These are phyloP conservation scores for Panopea generosa DNA, from an alignment of 2,888 invertebrate species.

Conservation along the genomic window DNA sequence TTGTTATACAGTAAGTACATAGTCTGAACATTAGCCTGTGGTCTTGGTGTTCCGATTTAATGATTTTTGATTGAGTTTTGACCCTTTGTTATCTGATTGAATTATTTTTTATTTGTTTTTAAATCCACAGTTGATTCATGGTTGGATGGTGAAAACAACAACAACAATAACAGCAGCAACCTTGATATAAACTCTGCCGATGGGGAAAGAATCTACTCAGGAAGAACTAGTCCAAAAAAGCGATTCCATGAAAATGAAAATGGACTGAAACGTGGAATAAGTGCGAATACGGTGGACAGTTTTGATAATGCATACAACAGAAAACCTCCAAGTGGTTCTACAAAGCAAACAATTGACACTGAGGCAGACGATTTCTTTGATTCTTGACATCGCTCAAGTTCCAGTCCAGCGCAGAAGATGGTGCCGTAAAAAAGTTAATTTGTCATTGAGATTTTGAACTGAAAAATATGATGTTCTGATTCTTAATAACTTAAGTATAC, in stretches of 20 bases:
- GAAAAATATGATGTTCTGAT: no score
- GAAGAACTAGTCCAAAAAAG: conserved; percentile 66
- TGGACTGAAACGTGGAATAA: conserved; percentile 56
- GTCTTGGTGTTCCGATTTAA: no score
- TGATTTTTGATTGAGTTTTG: no score
- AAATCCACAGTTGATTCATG: conserved; percentile 74
- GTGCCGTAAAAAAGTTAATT: no score
- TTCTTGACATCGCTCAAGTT: conserved; percentile 57
- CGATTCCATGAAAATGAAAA: conserved; percentile 23
- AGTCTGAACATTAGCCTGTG: no score
- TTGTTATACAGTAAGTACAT: no score
- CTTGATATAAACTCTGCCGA: conserved; percentile 40
- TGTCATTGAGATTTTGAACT: no score
- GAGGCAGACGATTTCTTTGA: conserved; percentile 78
- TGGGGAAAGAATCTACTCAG: conserved; percentile 68
- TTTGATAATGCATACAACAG: conserved; percentile 76
- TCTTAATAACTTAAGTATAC: no score
- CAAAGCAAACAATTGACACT: not conserved
- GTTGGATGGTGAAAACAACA: conserved; percentile 70
- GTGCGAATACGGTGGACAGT: conserved; percentile 78
- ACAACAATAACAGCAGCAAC: conserved; percentile 41
- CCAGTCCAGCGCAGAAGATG: no score
- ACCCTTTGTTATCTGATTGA: no score
- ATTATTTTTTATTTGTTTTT: no score
- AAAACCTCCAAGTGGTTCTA: conserved; percentile 55